Evolutionary conservation across 2,797 vertebrate species (phyloP).

Genomic region (Coilia nasus): DNA sequence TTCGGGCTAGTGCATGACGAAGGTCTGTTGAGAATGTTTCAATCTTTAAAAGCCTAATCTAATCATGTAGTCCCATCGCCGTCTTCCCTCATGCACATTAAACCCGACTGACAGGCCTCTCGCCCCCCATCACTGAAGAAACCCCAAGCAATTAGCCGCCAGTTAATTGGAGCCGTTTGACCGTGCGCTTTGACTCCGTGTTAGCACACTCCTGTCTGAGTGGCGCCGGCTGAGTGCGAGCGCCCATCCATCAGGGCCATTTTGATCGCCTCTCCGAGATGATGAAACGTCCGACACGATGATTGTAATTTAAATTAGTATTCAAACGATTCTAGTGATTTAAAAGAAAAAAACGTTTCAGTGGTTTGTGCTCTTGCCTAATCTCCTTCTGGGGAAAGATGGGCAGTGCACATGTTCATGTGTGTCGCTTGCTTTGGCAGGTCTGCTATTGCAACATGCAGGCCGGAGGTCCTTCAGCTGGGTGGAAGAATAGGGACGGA

Average conservation of each 20-base stretch:
- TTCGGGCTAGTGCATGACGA: not conserved
- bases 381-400: not conserved
- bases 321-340: not conserved
- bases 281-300: not conserved
- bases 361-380: not conserved
- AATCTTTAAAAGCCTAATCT: not conserved
- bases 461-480: not conserved
- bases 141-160: not conserved
- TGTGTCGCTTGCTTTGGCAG: not conserved
- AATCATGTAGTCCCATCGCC: conserved; percentile 1
- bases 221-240: not conserved
- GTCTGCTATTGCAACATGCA: not conserved
- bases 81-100: not conserved
- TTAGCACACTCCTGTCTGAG: conserved; percentile 4
- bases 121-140: not conserved
- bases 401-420: not conserved
- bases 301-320: conserved; percentile 19
- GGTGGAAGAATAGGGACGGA: not conserved
- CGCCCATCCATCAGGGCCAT: not conserved
- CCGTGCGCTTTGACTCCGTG: conserved; percentile 9
- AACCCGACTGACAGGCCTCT: not conserved
- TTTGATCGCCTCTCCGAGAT: not conserved
- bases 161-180: conserved; percentile 21
- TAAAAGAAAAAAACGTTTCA: not conserved
- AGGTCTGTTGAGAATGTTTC: conserved; percentile 6